Conservation (phyloP, 2,888 invertebrate genomes). For the Parapristionchus giblindavisi region DNA sequence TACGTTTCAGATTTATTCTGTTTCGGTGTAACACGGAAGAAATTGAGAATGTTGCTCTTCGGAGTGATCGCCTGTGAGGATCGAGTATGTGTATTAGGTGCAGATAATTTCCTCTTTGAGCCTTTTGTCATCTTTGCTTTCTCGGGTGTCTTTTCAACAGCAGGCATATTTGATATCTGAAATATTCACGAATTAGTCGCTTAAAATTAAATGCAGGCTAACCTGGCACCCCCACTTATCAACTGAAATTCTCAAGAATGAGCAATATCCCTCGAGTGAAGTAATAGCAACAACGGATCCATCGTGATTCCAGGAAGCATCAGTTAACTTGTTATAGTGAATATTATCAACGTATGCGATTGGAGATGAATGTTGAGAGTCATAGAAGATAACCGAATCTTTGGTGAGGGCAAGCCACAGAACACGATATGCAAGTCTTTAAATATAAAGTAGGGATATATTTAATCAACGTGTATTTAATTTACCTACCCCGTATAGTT, state of each 20-base stretch:
- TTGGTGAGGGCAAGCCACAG: conserved; percentile 94
- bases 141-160: conserved; percentile 11
- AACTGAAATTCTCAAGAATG: conserved; percentile 80
- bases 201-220: no score
- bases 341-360: conserved; percentile 84
- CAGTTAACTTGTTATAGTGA: conserved; percentile 86
- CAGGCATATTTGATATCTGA: no score
- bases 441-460: conserved; percentile 12
- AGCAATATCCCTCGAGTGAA: conserved; percentile 89
- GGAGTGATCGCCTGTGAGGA: no score
- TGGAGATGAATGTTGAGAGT: conserved; percentile 84
- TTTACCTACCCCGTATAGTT: conserved; percentile 51
- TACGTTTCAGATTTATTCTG: no score
- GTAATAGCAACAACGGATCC: conserved; percentile 81
- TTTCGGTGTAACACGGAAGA: no score
- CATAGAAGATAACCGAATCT: conserved; percentile 83
- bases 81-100: no score
- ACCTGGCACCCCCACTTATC: conserved; percentile 47
- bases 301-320: conserved; percentile 86
- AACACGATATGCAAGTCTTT: conserved; percentile 80
- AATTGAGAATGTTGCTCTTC: no score
- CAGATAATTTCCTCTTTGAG: background rate
- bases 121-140: conserved; percentile 18
- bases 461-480: background rate
- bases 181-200: no score